These are phyloP conservation scores for Euphonia xanthogaster DNA, from an alignment of 2,797 vertebrate genomes.

Conservation along the genomic window DNA sequence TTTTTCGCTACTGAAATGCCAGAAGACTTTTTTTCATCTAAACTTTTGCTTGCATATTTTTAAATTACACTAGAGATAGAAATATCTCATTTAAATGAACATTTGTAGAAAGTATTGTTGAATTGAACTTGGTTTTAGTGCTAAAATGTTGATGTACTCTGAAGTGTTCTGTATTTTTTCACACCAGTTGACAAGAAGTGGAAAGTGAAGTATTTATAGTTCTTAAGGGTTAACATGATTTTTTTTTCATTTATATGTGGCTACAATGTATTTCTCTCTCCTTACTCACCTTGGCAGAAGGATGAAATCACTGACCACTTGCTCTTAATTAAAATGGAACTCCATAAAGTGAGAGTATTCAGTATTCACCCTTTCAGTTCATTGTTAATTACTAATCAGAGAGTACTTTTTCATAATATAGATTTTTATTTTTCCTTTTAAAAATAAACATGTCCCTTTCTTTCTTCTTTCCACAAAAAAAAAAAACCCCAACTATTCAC, in stretches of 20 bases:
- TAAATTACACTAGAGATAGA: background rate
- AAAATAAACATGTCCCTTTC: background rate
- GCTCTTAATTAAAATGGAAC: background rate
- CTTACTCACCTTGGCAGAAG: background rate
- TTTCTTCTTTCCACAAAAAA: background rate
- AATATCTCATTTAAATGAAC: background rate
- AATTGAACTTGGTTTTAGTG: background rate
- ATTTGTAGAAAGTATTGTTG: background rate
- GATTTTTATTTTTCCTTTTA: background rate
- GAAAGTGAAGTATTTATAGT: background rate
- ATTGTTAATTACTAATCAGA: background rate
- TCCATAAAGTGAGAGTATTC: background rate
- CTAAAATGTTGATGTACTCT: background rate
- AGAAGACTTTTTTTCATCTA: background rate
- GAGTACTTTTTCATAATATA: background rate
- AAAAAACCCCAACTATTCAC: background rate
- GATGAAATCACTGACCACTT: background rate
- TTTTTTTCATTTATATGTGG: background rate
- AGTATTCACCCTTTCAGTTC: background rate
- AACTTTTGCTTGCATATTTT: background rate
- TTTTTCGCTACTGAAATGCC: background rate
- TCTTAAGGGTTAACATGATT: background rate
- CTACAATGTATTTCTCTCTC: background rate
- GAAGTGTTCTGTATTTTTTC: background rate
- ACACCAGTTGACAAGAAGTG: fast-evolving